phyloP scores from a whole-genome alignment of 2,888 invertebrate species.

The Cantharis lateralis region DNA sequence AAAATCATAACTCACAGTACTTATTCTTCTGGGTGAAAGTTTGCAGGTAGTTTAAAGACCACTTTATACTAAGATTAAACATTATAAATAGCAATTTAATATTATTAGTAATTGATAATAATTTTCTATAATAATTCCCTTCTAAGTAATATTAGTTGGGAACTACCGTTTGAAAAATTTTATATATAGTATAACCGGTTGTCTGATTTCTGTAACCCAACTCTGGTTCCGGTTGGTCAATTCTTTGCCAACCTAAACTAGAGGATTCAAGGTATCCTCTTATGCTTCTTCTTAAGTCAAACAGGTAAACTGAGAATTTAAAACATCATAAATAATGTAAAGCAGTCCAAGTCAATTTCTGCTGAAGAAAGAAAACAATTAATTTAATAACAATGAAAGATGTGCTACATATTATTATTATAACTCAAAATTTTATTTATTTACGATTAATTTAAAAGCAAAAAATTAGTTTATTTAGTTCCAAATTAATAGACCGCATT shows the following conservation, averaged over 20 bases:
- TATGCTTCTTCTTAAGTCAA: no score
- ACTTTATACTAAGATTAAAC: not conserved
- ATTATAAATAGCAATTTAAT: not conserved
- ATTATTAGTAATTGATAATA: not conserved
- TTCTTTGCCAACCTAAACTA: not conserved
- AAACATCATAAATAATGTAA: no score
- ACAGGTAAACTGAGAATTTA: no score
- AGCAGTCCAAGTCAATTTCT: not conserved
- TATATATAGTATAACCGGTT: no score
- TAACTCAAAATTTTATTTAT: not conserved
- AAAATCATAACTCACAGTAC: not conserved
- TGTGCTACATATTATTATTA: not conserved
- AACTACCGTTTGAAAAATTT: no score
- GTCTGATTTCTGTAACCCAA: no score
- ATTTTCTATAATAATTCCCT: not conserved
- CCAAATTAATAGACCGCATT: not conserved
- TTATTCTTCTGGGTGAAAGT: not conserved
- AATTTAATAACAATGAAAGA: not conserved
- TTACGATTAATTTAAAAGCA: not conserved
- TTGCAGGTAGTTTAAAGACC: not conserved
- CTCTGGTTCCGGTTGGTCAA: not conserved
- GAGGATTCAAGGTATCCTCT: no score
- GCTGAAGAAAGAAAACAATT: not conserved
- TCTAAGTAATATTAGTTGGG: not conserved
- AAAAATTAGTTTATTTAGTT: not conserved